Evolutionary conservation across 2,113 vertebrate genomes (phyloP), one percentile per base, ranked within the genome.

Genomic region (Xiphophorus hellerii): DNA sequence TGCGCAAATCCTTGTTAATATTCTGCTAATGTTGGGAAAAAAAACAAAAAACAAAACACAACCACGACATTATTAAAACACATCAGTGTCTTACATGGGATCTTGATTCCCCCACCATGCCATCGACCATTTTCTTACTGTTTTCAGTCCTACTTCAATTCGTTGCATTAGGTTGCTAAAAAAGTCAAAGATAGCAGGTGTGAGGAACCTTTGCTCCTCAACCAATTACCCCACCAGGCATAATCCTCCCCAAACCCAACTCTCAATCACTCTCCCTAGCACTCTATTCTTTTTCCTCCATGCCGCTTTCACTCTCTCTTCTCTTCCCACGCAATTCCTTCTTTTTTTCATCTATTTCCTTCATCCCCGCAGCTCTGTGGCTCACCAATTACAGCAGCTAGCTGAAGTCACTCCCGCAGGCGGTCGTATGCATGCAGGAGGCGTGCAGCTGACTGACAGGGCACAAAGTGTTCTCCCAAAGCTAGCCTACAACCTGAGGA

Each of bases 141-240:
- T 35, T 48, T 13, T 68, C 35, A 64, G n/a, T 81, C 77, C 30
- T 79, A 60, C 35, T 17, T 64, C 70, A 58, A 48, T 80, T 61
- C 77, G 71, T 82, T 74, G 69, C 37, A 69, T 65, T 70, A n/a
- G 71, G 76, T 30, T 81, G 80, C 72, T 79, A 72, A 64, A 82
- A 85, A 81, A 73, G 69, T 61, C 69, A 73, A 73, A 83, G 83
- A 87, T 87, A 87, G 83, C 85, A 85, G 83, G 89, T 88, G 84
- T 76, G 80, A 74, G 76, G 77, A 83, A 89, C 84, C 83, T 90
- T 87, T 90, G 68, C 83, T 60, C 78, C 77, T 82, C 66, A 70
- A 66, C 87, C 89, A 90, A 92, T 93, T 92, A 89, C 88, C 83
- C 83, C 78, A 83, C 79, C 66, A 84, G 80, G 80, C 83, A 71